Evolutionary conservation across 2,888 invertebrate species (phyloP).

Genomic region (Galeopsomyia nigrocyanea): DNA sequence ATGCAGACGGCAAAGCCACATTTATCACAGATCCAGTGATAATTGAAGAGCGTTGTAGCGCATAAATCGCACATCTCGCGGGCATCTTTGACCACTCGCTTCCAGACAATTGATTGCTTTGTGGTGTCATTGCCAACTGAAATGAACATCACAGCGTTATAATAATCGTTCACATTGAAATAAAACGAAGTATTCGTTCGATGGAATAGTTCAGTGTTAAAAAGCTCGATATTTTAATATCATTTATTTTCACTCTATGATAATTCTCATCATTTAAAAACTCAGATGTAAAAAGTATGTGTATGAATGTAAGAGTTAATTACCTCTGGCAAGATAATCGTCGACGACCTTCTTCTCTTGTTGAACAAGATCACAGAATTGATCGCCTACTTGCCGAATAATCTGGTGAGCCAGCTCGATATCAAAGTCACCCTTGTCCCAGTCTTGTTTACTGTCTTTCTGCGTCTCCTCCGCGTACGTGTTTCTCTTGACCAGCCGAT

Average conservation of each 20-base stretch:
- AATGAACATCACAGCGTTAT: background rate
- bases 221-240: constrained; percentile 37
- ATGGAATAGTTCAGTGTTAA: constrained; percentile 34
- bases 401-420: constrained; percentile 91
- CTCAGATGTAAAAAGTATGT: background rate
- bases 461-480: constrained; percentile 52
- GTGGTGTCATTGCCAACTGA: constrained; percentile 68
- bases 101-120: constrained; percentile 95
- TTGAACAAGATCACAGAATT: constrained; percentile 93
- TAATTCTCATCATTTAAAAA: constrained; percentile 26
- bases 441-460: constrained; percentile 50
- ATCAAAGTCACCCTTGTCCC: constrained; percentile 77
- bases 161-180: constrained; percentile 2
- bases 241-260: constrained; percentile 13
- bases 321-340: constrained; percentile 85
- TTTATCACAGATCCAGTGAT: constrained; percentile 97
- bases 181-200: background rate
- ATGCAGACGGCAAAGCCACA: constrained; percentile 98
- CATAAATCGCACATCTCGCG: constrained; percentile 99
- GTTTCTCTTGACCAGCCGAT: constrained; percentile 64
- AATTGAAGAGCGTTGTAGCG: constrained; percentile 96
- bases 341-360: constrained; percentile 90
- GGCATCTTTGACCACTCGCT: constrained; percentile 94
- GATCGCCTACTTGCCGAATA: constrained; percentile 90
- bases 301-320: constrained; percentile 49